Conservation (phyloP, 1,140 invertebrate genomes). For the Drosophila seguyi region DNA sequence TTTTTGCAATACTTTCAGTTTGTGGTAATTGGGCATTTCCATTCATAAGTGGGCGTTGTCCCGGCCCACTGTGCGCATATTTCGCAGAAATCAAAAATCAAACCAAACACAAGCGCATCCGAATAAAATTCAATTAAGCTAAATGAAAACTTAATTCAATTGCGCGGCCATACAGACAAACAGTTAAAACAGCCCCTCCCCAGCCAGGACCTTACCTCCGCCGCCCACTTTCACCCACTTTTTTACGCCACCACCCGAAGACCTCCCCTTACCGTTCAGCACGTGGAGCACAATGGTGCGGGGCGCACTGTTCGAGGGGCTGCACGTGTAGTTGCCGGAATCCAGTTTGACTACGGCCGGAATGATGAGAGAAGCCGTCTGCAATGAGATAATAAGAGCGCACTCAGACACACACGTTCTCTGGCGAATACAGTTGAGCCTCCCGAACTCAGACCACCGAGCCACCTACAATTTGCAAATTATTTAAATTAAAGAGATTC, state of each 20-base stretch:
- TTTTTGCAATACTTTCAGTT: conserved; percentile 6
- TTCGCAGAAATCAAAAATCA: conserved; percentile 64
- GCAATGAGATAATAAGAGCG: conserved; percentile 45
- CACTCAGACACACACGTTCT: conserved; percentile 11
- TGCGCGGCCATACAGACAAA: conserved; percentile 65
- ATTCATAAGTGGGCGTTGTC: conserved; percentile 3
- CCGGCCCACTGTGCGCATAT: conserved; percentile 50
- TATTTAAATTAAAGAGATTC: not conserved
- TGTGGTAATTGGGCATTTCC: conserved; percentile 17
- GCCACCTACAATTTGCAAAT: not conserved
- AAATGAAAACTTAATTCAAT: conserved; percentile 85
- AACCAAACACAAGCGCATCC: conserved; percentile 55
- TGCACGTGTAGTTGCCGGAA: conserved; percentile 85
- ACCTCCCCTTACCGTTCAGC: conserved; percentile 76
- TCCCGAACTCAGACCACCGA: not conserved
- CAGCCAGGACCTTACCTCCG: conserved; percentile 3
- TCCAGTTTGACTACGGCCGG: conserved; percentile 83
- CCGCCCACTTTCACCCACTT: conserved; percentile 3
- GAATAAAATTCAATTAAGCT: conserved; percentile 84
- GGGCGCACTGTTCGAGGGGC: conserved; percentile 83
- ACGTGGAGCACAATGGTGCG: conserved; percentile 83
- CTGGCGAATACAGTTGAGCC: not conserved
- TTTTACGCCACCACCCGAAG: not conserved
- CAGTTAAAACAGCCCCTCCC: conserved; percentile 48
- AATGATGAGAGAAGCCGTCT: conserved; percentile 84